phyloP scores from a whole-genome alignment of 2,797 vertebrate genomes.

The Crenuchus spilurus region DNA sequence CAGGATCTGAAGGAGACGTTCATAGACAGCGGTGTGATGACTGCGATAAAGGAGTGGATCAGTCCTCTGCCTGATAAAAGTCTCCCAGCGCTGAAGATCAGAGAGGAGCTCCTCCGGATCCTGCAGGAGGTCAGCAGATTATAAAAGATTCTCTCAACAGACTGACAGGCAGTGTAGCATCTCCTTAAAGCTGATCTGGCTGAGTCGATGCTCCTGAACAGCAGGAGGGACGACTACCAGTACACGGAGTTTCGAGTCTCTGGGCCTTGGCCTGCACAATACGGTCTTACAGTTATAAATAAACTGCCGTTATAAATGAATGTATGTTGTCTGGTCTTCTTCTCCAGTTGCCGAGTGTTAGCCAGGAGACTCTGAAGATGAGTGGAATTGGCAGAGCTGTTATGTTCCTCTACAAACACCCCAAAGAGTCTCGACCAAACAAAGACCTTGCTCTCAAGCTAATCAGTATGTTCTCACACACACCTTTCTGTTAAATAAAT shows the following conservation, averaged over 20 bases:
- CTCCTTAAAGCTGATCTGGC: too few species aligned
- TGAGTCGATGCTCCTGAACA: too few species aligned
- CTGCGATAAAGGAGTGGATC: conserved; percentile 99
- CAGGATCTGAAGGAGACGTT: conserved; percentile 98
- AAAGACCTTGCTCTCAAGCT: conserved; percentile 97
- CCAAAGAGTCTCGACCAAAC: conserved; percentile 93
- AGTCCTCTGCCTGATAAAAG: conserved; percentile 95
- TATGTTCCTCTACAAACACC: conserved; percentile 99
- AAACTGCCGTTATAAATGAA: too few species aligned
- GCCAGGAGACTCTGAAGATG: conserved; percentile 97
- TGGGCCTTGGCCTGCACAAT: too few species aligned
- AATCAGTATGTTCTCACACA: conserved; percentile 84
- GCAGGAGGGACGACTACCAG: too few species aligned
- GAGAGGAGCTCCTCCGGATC: conserved; percentile 93
- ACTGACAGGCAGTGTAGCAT: not conserved
- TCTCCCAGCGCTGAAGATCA: conserved; percentile 90
- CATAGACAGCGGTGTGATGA: conserved; percentile 97
- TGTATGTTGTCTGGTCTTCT: too few species aligned
- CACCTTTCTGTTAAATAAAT: not conserved
- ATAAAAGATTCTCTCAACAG: too few species aligned
- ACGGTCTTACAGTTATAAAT: too few species aligned
- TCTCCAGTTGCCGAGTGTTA: conserved; percentile 92
- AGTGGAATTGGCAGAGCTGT: conserved; percentile 95
- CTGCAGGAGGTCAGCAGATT: conserved; percentile 88
- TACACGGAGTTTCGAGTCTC: too few species aligned